Evolutionary conservation across 2,888 invertebrate species (phyloP).

Genomic region (Macrosiphum euphorbiae): DNA sequence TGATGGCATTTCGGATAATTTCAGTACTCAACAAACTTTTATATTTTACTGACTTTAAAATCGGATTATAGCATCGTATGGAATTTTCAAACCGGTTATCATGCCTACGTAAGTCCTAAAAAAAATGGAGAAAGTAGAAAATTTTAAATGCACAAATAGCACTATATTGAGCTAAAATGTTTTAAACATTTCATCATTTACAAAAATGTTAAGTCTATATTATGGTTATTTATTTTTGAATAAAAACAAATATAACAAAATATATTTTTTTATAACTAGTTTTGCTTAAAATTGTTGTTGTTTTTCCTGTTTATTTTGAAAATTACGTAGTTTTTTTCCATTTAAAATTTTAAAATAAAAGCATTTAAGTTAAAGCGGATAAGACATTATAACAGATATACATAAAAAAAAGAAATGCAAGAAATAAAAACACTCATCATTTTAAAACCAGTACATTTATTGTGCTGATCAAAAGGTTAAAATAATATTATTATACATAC

Average conservation of each 20-base stretch:
- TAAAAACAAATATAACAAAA: neutral
- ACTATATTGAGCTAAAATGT: accelerated
- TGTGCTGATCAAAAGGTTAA: too few species aligned
- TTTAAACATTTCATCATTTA: neutral
- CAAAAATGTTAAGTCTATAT: neutral
- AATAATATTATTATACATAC: too few species aligned
- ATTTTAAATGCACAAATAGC: neutral
- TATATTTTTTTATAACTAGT: too few species aligned
- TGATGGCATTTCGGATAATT: neutral
- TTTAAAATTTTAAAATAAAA: too few species aligned
- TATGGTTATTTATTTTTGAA: neutral
- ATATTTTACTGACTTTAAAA: neutral
- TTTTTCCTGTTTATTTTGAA: neutral
- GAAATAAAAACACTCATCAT: too few species aligned
- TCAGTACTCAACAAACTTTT: neutral
- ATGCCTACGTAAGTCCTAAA: too few species aligned
- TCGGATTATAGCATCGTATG: too few species aligned
- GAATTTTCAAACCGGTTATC: too few species aligned
- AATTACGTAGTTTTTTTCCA: neutral
- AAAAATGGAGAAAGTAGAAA: neutral
- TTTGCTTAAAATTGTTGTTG: neutral
- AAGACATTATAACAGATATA: too few species aligned
- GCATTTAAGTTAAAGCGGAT: too few species aligned
- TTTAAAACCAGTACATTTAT: too few species aligned
- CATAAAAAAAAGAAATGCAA: too few species aligned